Evolutionary conservation across 2,113 vertebrate genomes (phyloP).

Genomic region (Corythoichthys haematopterus): DNA sequence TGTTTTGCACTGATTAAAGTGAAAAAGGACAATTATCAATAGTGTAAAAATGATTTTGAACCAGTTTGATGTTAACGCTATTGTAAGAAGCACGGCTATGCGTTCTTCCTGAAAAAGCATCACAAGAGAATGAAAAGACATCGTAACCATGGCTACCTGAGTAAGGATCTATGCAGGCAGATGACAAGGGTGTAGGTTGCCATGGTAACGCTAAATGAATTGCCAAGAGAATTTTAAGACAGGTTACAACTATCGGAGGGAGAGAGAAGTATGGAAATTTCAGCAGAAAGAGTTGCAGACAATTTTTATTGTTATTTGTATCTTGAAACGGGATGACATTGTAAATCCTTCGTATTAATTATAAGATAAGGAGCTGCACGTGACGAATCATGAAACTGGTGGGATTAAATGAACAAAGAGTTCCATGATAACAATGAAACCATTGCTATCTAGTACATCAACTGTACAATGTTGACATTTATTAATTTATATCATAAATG

Average conservation of each 20-base stretch:
- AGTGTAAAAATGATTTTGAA: background rate
- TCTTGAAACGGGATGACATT: background rate
- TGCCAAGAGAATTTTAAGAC: constrained; percentile 27
- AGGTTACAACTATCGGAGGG: constrained; percentile 15
- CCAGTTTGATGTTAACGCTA: background rate
- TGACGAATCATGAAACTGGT: background rate
- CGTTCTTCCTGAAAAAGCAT: constrained; percentile 26
- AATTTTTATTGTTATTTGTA: background rate
- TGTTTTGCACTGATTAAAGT: background rate
- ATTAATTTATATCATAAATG: too few relatives aligned
- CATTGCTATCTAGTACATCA: background rate
- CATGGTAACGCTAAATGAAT: constrained; percentile 53
- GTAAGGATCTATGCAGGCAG: constrained; percentile 43
- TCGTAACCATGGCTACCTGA: constrained; percentile 63
- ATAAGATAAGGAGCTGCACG: background rate
- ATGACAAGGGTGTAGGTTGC: constrained; percentile 52
- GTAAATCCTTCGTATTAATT: background rate
- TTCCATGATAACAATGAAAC: background rate
- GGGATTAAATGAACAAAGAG: background rate
- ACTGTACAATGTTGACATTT: too few relatives aligned
- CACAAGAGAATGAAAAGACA: constrained; percentile 43
- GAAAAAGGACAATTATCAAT: background rate
- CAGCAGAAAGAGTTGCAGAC: background rate
- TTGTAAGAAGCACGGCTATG: constrained; percentile 10
- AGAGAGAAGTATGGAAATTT: constrained; percentile 9